A percentile compares a stretch with the other conserved stretches of the same genome.
Conservation (phyloP, 2,113 vertebrate species). For the Microtus oregoni region DNA sequence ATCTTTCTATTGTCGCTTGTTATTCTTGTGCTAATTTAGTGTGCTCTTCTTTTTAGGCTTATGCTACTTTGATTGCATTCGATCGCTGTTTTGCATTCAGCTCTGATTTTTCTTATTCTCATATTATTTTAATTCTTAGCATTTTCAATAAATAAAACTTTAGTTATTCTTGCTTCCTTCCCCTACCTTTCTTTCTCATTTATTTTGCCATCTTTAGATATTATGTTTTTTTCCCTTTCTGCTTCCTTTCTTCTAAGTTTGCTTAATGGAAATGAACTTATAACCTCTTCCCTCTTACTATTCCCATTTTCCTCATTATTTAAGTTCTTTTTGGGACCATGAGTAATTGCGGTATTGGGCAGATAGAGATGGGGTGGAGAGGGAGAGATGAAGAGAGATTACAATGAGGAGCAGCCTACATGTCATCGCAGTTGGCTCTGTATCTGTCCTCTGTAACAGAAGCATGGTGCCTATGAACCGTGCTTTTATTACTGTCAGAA, state of each 20-base stretch:
- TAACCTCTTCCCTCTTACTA: conserved; percentile 10
- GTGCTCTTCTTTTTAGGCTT: background rate
- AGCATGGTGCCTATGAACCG: background rate
- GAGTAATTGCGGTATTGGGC: background rate
- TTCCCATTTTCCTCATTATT: background rate
- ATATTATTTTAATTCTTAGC: conserved; percentile 17
- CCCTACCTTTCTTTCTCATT: background rate
- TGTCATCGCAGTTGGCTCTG: background rate
- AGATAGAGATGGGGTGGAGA: background rate
- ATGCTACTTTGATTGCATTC: background rate
- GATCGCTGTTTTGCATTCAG: background rate
- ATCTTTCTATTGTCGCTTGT: background rate
- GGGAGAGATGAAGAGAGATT: no score
- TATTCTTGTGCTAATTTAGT: background rate
- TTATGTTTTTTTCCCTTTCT: background rate
- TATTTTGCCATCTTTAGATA: background rate
- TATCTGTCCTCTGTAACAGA: background rate
- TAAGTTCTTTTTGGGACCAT: background rate
- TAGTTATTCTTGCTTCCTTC: background rate
- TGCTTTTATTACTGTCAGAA: background rate
- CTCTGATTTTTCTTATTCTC: background rate
- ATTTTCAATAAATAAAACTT: background rate
- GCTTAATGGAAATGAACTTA: conserved; percentile 47
- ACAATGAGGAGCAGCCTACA: background rate
- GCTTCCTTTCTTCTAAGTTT: conserved; percentile 1